Base-by-base conservation (phyloP, 2,797 vertebrate genomes). In the Molossus molossus region DNA sequence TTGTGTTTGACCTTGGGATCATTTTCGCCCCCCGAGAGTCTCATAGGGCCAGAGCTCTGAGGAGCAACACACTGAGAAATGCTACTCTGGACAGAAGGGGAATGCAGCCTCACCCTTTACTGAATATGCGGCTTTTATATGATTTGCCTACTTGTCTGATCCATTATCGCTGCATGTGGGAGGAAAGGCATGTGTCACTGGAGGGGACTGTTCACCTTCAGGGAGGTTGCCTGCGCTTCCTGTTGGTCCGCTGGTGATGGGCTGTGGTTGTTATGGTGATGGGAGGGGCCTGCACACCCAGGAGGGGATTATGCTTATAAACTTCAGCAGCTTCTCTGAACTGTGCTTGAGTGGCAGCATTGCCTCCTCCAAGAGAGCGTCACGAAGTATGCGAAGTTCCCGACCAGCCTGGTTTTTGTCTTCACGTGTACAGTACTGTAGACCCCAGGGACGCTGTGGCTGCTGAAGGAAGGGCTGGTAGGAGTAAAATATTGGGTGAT, bases 221-320 rank as follows among this genome's bases (percentile, higher is more conserved):
- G 84, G 55, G 87, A 80, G 37, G 12, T 25, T 55, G 62, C 69
- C 11, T 37, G 69, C 33, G 60, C n/a, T 40, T 72, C 50, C 14
- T 27, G 14, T 55, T 57, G 75, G 45, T 25, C 50, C 27, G 6
- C 3, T 55, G 2, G 40, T 40, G 45, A 21, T 17, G 50, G 37
- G 58, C 45, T 82, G 45, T 37, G 57, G 67, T n/a, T 72, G 69
- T 27, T 45, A 29, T 8, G 33, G 69, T 55, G 69, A 53, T 1
- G 18, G 37, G 60, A 64, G 55, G n/a, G 37, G 50, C 29, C 91
- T 29, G 50, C 50, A 27, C 45, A 29, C 21, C 50, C 33, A 3
- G 5, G 33, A 53, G 8, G 50, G 33, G 37, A n/a, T 29, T 5
- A 1, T 9, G 9, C 3, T 1, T 57, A 0, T 27, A 40, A 33